These are phyloP conservation scores for Drosophila histrio DNA, from an alignment of 2,888 invertebrate species.

Conservation along the genomic window DNA sequence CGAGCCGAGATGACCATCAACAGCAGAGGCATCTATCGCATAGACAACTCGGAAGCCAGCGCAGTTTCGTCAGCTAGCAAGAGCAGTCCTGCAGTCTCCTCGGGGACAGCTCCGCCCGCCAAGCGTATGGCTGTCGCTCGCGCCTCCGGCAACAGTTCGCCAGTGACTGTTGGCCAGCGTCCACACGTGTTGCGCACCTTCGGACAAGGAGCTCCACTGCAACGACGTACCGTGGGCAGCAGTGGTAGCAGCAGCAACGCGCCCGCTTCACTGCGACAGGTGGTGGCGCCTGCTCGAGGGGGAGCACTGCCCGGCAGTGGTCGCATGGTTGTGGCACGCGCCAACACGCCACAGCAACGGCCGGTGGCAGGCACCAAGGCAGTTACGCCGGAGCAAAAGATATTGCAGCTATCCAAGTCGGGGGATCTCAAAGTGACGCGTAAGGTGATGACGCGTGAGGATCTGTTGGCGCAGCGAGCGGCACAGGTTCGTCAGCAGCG, in stretches of 20 bases:
- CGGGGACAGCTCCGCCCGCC: neutral
- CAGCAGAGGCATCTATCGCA: constrained; percentile 82
- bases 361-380: constrained; percentile 53
- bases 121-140: constrained; percentile 48
- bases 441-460: constrained; percentile 83
- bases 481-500: constrained; percentile 72
- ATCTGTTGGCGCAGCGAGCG: constrained; percentile 69
- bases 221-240: constrained; percentile 58
- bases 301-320: constrained; percentile 50
- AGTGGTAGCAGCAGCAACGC: constrained; percentile 27
- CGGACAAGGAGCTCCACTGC: constrained; percentile 50
- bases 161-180: constrained; percentile 51
- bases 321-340: constrained; percentile 77
- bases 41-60: constrained; percentile 55
- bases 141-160: constrained; percentile 33
- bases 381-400: constrained; percentile 84
- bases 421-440: constrained; percentile 85
- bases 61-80: constrained; percentile 22
- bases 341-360: constrained; percentile 37
- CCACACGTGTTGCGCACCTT: constrained; percentile 62
- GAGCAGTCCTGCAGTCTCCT: neutral
- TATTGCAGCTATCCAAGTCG: constrained; percentile 85
- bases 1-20: constrained; percentile 80
- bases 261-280: constrained; percentile 20
- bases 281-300: constrained; percentile 37